A percentile compares a stretch with the other conserved stretches of the same genome.
Conservation (phyloP, 2,113 vertebrate genomes). For the Microcebus ravelobensis region DNA sequence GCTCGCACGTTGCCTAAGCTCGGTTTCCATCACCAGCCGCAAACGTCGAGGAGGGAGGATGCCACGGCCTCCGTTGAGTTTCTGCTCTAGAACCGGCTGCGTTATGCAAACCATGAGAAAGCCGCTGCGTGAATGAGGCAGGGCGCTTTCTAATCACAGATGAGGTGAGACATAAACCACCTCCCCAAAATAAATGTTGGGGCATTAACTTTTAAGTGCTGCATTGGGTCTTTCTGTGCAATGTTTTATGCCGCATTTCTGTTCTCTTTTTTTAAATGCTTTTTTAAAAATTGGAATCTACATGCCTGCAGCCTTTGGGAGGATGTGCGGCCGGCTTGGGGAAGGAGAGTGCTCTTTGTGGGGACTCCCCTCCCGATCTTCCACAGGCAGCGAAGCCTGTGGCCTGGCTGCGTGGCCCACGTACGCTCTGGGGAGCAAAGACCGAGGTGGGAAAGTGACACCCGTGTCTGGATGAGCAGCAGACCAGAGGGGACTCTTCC, state of each 20-base stretch:
- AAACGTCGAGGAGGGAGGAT: conserved; percentile 7
- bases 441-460: not conserved
- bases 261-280: not conserved
- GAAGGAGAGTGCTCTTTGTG: not conserved
- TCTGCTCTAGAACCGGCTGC: conserved; percentile 58
- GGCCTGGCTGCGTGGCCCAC: not conserved
- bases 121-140: conserved; percentile 66
- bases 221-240: not conserved
- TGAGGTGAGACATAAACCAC: conserved; percentile 69
- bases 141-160: conserved; percentile 68
- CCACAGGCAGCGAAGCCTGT: too few species aligned
- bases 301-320: not conserved
- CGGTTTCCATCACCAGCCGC: conserved; percentile 62
- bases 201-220: conserved; percentile 68
- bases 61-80: conserved; percentile 44
- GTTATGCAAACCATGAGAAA: conserved; percentile 73
- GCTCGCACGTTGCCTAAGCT: conserved; percentile 41
- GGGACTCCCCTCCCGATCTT: not conserved
- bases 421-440: not conserved
- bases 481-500: not conserved
- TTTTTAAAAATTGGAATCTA: not conserved
- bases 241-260: conserved; percentile 73
- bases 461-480: not conserved
- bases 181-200: conserved; percentile 68
- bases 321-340: not conserved